These are phyloP conservation scores for Chionomys nivalis DNA, from an alignment of 2,113 vertebrate species.

Conservation along the genomic window DNA sequence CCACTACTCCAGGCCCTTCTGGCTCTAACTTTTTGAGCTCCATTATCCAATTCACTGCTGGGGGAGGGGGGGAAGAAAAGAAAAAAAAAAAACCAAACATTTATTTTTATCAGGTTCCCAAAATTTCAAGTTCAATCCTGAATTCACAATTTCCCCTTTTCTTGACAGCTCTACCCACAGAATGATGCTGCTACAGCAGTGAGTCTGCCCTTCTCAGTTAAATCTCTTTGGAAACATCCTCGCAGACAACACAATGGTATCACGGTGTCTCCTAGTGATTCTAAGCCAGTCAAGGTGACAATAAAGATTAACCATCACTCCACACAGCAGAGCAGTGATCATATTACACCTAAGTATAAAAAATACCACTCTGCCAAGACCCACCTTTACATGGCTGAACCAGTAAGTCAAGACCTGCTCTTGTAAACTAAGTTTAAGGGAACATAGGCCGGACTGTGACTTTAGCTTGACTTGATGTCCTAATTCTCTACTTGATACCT, in stretches of 20 bases:
- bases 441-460: neutral
- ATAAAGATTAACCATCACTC: neutral
- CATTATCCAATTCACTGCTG: neutral
- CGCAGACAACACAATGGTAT: neutral
- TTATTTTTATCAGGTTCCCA: neutral
- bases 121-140: neutral
- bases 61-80: accelerated
- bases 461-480: neutral
- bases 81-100: accelerated
- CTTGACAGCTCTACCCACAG: neutral
- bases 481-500: neutral
- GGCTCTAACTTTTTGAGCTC: neutral
- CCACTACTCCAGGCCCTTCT: neutral
- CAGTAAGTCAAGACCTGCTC: neutral
- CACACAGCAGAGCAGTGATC: too few species aligned
- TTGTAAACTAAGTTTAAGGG: neutral
- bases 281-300: neutral
- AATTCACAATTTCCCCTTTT: neutral
- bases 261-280: neutral
- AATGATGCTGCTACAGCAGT: too few species aligned
- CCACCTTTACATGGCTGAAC: neutral
- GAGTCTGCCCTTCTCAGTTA: neutral
- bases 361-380: neutral
- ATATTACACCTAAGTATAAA: neutral
- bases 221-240: neutral